These are phyloP conservation scores for Nilaparvata lugens DNA, from an alignment of 1,140 invertebrate species.

Conservation along the genomic window DNA sequence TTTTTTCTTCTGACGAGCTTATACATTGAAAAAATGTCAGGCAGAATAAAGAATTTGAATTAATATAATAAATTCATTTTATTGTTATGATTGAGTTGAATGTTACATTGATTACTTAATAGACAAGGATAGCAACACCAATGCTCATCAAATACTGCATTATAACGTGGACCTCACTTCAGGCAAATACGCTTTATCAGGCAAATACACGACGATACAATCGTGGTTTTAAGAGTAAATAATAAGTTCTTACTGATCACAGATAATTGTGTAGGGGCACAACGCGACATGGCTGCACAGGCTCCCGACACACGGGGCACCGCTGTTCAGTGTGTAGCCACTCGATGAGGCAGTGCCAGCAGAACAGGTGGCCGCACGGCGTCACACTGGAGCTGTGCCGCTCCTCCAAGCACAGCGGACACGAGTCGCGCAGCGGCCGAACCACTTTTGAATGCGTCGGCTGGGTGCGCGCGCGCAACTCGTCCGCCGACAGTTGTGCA, in stretches of 20 bases:
- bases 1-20: too few species aligned
- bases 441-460: not conserved
- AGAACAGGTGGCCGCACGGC: constrained; percentile 84
- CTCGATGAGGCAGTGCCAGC: constrained; percentile 71
- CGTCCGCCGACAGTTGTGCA: not conserved
- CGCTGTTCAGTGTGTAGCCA: constrained; percentile 54
- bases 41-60: too few species aligned
- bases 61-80: too few species aligned
- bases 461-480: not conserved
- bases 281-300: constrained; percentile 42
- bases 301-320: constrained; percentile 61
- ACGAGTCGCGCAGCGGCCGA: constrained; percentile 36
- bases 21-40: too few species aligned
- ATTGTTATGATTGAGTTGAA: too few species aligned
- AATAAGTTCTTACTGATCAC: not conserved
- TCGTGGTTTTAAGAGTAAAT: too few species aligned
- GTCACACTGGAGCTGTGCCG: constrained; percentile 55
- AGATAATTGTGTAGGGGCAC: constrained; percentile 48
- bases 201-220: too few species aligned
- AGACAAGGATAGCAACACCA: too few species aligned
- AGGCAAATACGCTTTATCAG: too few species aligned
- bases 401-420: constrained; percentile 70
- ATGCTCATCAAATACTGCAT: too few species aligned
- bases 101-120: too few species aligned
- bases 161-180: too few species aligned